A percentile compares a stretch with the other conserved stretches of the same genome.
Conservation (phyloP, 2,113 vertebrate genomes). For the Herpailurus yagouaroundi region DNA sequence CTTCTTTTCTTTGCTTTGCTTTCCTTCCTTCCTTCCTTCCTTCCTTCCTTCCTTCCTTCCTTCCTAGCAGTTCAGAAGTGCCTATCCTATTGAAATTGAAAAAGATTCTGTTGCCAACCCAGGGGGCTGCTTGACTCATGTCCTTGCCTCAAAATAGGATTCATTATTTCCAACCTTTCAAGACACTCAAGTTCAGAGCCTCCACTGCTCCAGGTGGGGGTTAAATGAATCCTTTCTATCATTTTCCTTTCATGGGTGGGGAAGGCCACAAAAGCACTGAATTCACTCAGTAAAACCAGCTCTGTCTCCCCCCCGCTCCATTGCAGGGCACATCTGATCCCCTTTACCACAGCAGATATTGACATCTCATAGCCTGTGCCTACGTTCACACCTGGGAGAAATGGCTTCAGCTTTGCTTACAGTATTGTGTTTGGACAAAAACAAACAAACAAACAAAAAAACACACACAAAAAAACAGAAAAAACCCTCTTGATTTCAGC, state of each 20-base stretch:
- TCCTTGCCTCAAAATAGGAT: neutral
- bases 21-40: too few species aligned
- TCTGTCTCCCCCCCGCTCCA: neutral
- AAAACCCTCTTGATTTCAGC: too few species aligned
- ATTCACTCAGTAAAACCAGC: neutral
- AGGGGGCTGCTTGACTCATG: neutral
- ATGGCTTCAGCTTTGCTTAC: neutral
- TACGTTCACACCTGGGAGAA: neutral
- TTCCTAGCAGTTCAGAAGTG: neutral
- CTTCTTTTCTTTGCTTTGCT: too few species aligned
- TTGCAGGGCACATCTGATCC: neutral
- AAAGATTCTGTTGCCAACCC: neutral
- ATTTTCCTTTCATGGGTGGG: neutral
- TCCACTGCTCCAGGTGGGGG: neutral
- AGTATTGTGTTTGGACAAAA: neutral
- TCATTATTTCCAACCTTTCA: neutral
- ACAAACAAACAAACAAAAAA: too few species aligned
- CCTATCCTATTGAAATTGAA: neutral
- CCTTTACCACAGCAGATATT: neutral
- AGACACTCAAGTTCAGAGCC: neutral
- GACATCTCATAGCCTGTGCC: neutral
- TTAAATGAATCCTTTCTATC: neutral
- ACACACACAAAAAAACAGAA: too few species aligned
- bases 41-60: neutral
- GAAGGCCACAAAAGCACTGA: neutral